These are phyloP conservation scores for Balaeniceps rex DNA, from an alignment of 2,113 vertebrate species.

Conservation along the genomic window DNA sequence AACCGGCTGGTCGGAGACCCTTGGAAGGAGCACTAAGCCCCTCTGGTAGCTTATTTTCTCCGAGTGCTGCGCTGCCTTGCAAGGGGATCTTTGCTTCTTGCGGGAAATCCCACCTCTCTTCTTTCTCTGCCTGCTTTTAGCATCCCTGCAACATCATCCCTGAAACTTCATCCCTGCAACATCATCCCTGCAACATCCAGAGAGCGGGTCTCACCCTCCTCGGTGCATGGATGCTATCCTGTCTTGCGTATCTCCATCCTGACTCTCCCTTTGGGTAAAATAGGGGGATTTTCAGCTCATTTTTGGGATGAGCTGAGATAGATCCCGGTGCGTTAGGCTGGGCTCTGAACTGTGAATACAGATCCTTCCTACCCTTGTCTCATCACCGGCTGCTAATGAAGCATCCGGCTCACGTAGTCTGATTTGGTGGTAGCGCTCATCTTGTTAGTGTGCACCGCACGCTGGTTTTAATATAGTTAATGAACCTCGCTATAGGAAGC, in stretches of 20 bases:
- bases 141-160: neutral
- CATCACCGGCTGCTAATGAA: neutral
- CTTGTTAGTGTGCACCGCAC: neutral
- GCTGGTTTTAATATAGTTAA: neutral
- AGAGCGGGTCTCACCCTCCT: neutral
- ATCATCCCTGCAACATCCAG: neutral
- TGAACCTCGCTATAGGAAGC: neutral
- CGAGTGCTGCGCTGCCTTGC: fast-evolving
- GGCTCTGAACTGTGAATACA: neutral
- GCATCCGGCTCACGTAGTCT: neutral
- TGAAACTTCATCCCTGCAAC: neutral
- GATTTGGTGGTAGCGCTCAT: neutral
- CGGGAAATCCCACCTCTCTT: neutral
- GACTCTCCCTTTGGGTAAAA: neutral
- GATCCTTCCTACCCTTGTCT: neutral
- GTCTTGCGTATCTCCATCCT: neutral
- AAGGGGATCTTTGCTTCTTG: neutral
- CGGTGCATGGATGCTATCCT: neutral
- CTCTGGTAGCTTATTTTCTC: neutral
- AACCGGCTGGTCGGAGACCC: neutral
- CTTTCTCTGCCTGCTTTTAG: neutral
- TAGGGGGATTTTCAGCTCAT: too few species aligned
- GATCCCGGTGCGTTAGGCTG: neutral
- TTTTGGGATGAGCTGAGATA: neutral
- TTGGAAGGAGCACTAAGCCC: neutral